Conservation (phyloP, 2,113 vertebrate species). For the Pycnonotus jocosus region DNA sequence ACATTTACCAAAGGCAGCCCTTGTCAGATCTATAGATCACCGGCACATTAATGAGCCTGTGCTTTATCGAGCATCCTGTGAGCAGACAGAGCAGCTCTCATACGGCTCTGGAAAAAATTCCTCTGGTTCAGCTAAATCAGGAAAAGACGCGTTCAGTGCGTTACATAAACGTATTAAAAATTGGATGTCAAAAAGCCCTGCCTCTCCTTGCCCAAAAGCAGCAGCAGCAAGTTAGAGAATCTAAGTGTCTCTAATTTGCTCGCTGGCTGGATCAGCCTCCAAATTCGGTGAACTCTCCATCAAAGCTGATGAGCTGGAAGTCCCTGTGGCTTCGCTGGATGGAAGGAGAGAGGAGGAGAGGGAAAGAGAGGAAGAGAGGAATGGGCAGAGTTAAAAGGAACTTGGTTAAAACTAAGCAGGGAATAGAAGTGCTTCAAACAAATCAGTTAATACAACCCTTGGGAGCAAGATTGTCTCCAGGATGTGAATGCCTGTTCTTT, state of each 20-base stretch:
- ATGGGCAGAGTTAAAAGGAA: not conserved
- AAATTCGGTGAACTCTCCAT: constrained; percentile 27
- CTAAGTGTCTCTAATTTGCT: constrained; percentile 66
- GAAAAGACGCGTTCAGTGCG: constrained; percentile 35
- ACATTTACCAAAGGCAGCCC: constrained; percentile 23
- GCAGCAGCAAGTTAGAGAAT: constrained; percentile 19
- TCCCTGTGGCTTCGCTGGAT: not conserved
- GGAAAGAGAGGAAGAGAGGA: not conserved
- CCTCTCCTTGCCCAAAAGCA: constrained; percentile 53
- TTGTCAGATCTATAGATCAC: constrained; percentile 29
- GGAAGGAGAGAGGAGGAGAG: not conserved
- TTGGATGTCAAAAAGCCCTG: constrained; percentile 40
- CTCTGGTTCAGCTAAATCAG: constrained; percentile 56
- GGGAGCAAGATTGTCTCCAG: not conserved
- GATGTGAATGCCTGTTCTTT: not conserved
- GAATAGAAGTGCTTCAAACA: not conserved
- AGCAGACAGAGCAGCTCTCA: constrained; percentile 6
- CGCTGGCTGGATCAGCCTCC: constrained; percentile 46
- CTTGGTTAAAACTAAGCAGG: constrained; percentile 12
- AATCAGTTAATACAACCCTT: not conserved
- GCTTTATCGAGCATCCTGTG: not conserved
- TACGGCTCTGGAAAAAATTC: constrained; percentile 28
- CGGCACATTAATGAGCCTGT: constrained; percentile 37
- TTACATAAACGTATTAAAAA: constrained; percentile 69
- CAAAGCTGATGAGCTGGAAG: constrained; percentile 56